Conservation (phyloP, 1,140 invertebrate genomes). For the Spodoptera frugiperda region DNA sequence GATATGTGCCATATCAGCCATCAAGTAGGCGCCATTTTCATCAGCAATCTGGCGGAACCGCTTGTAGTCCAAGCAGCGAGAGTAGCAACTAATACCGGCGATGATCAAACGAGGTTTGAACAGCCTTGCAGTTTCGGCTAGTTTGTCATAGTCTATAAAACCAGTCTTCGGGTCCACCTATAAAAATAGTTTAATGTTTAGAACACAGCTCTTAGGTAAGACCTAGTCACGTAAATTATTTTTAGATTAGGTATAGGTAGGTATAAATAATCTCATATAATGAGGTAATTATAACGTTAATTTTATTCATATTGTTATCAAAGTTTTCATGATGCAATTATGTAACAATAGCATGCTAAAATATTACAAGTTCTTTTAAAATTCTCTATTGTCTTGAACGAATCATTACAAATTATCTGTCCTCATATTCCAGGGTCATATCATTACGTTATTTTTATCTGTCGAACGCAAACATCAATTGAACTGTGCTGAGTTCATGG, state of each 20-base stretch:
- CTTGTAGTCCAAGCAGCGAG: conserved; percentile 94
- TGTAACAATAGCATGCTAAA: no score
- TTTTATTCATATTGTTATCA: not conserved
- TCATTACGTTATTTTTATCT: conserved; percentile 24
- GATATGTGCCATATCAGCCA: conserved; percentile 98
- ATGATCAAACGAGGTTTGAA: conserved; percentile 98
- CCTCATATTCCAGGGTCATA: not conserved
- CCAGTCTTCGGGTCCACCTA: conserved; percentile 93
- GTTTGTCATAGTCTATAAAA: conserved; percentile 97
- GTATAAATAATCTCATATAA: no score
- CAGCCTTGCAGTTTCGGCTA: conserved; percentile 93
- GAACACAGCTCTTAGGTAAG: no score
- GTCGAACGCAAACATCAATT: conserved; percentile 21
- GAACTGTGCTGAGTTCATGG: conserved; percentile 1
- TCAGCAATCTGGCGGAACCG: conserved; percentile 96
- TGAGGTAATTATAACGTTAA: no score
- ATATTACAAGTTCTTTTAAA: not conserved
- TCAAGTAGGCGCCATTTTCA: conserved; percentile 94
- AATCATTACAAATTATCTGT: conserved; percentile 1
- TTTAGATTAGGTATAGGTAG: no score
- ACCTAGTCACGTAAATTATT: no score
- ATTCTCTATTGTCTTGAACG: not conserved
- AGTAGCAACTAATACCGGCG: conserved; percentile 97
- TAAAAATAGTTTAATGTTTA: conserved; percentile 32
- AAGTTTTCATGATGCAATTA: not conserved